Evolutionary conservation across 2,888 invertebrate species (phyloP).

Genomic region (Timema cristinae): DNA sequence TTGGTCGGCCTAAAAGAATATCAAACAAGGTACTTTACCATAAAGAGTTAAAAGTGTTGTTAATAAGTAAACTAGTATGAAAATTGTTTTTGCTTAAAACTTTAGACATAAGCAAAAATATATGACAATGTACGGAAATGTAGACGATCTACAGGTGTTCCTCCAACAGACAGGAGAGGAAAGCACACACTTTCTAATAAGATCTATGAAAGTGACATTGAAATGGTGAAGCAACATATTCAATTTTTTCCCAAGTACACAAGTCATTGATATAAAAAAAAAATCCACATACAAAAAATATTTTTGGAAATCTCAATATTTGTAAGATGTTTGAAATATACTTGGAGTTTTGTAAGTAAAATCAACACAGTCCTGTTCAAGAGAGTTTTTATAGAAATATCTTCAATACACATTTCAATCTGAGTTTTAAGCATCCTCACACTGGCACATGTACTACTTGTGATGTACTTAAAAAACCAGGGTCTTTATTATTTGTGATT

Average conservation of each 20-base stretch:
- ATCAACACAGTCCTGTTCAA: not conserved
- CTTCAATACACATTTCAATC: not conserved
- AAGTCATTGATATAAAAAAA: conserved; percentile 5
- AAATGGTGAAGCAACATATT: conserved; percentile 10
- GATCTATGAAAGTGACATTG: not conserved
- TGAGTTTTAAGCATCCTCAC: not conserved
- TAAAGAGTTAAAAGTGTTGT: not conserved
- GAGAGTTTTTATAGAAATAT: not conserved
- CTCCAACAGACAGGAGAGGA: conserved; percentile 11
- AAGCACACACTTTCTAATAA: not conserved
- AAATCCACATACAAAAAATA: not conserved
- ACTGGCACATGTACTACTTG: not conserved
- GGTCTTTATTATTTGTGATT: too few species aligned
- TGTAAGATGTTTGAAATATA: not conserved
- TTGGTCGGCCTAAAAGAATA: conserved; percentile 2
- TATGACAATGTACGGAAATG: conserved; percentile 4
- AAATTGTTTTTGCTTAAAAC: conserved; percentile 12
- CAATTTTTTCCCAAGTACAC: conserved; percentile 9
- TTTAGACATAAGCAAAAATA: not conserved
- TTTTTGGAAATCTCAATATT: conserved; percentile 11
- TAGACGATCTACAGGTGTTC: not conserved
- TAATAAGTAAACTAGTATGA: not conserved
- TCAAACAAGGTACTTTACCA: not conserved
- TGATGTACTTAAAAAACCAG: not conserved
- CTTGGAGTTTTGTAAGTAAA: not conserved